Evolutionary conservation across 2,113 vertebrate species (phyloP).

Genomic region (Argyrosomus japonicus): DNA sequence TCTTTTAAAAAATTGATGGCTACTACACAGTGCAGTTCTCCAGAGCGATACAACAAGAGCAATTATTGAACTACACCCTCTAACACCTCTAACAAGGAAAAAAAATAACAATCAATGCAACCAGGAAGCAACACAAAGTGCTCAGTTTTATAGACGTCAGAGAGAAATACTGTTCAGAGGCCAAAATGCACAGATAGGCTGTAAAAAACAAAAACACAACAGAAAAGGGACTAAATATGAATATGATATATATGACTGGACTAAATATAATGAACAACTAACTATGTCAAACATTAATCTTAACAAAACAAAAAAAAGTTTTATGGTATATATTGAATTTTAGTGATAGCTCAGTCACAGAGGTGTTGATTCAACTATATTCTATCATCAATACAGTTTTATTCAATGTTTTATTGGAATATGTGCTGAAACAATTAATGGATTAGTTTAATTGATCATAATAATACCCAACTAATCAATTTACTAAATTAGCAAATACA

Average conservation of each 20-base stretch:
- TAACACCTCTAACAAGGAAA: slow-evolving; percentile 5
- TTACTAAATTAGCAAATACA: not conserved
- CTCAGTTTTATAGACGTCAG: not conserved
- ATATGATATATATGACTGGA: not conserved
- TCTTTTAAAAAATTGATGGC: slow-evolving; percentile 28
- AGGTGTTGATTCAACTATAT: not conserved
- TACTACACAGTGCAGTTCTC: slow-evolving; percentile 20
- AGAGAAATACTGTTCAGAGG: not conserved
- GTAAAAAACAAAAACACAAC: not conserved
- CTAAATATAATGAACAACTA: not conserved
- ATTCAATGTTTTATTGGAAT: not conserved
- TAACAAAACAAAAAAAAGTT: not conserved
- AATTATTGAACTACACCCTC: slow-evolving; percentile 36
- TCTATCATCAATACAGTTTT: too few species aligned
- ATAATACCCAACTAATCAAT: not conserved
- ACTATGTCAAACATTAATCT: not conserved
- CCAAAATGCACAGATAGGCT: not conserved
- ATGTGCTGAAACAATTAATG: too few species aligned
- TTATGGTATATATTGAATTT: not conserved
- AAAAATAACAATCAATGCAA: not conserved
- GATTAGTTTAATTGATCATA: not conserved
- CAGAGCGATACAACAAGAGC: slow-evolving; percentile 19
- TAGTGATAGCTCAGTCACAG: too few species aligned
- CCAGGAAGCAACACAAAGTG: slow-evolving; percentile 8
- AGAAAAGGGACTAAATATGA: not conserved